Percentiles rank a stretch among this genome's conserved stretches.
Conservation (phyloP, 2,797 vertebrate species). For the Gymnocypris eckloni region DNA sequence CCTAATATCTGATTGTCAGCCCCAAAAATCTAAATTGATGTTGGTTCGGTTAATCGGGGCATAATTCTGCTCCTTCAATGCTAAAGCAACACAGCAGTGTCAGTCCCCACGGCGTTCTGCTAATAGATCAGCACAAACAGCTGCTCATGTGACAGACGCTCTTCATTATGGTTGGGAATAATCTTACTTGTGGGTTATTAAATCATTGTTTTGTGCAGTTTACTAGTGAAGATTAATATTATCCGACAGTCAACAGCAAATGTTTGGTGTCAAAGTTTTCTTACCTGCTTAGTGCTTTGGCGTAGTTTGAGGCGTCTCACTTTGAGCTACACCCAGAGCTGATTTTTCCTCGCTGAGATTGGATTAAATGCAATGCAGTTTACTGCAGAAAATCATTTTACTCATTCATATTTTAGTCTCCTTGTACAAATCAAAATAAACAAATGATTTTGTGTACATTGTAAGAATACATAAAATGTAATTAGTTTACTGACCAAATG, state of each 20-base stretch:
- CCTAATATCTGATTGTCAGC: not conserved
- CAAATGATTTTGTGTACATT: too few relatives aligned
- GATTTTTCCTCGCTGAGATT: not conserved
- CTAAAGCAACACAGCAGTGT: conserved; percentile 7
- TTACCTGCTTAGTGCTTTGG: not conserved
- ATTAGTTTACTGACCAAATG: too few relatives aligned
- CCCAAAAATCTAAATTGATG: not conserved
- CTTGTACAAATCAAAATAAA: too few relatives aligned
- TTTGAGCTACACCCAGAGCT: not conserved
- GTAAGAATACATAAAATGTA: too few relatives aligned
- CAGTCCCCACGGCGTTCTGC: conserved; percentile 2
- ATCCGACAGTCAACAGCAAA: conserved; percentile 9
- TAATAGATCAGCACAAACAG: conserved; percentile 24
- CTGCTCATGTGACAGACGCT: conserved; percentile 30
- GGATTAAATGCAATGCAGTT: not conserved
- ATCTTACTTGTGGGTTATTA: conserved; percentile 35
- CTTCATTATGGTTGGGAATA: conserved; percentile 37
- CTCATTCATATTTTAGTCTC: not conserved
- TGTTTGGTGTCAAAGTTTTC: not conserved
- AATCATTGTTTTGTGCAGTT: conserved; percentile 19
- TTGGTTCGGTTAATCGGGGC: conserved; percentile 8
- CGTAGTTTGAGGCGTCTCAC: not conserved
- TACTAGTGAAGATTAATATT: conserved; percentile 17
- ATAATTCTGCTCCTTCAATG: conserved; percentile 6
- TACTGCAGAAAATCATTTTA: not conserved